These are phyloP conservation scores for Drosophila cardini DNA, from an alignment of 1,140 invertebrate species.

Conservation along the genomic window DNA sequence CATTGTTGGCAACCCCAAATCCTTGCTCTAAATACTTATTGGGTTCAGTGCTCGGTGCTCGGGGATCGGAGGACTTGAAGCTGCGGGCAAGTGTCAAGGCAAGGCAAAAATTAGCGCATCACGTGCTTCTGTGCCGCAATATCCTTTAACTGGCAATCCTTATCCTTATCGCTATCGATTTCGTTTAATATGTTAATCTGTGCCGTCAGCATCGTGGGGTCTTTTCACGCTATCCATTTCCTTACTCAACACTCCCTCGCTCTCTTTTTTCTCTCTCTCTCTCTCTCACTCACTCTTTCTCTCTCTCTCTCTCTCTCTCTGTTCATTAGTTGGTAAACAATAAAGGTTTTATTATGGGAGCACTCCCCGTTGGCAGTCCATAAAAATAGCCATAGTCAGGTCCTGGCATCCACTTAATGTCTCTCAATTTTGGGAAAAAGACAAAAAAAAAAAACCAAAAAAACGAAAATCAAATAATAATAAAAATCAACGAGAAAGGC, in stretches of 20 bases:
- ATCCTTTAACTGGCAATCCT: slow-evolving; percentile 65
- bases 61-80: slow-evolving; percentile 6
- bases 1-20: slow-evolving; percentile 22
- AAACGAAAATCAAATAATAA: slow-evolving; percentile 65
- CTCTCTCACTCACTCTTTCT: not conserved
- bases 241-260: not conserved
- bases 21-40: not conserved
- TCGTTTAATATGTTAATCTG: slow-evolving; percentile 83
- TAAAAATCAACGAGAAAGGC: slow-evolving; percentile 70
- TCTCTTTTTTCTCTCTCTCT: slow-evolving; percentile 1
- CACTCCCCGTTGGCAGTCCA: slow-evolving; percentile 43
- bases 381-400: slow-evolving; percentile 69
- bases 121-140: slow-evolving; percentile 74
- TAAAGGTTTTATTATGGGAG: slow-evolving; percentile 64
- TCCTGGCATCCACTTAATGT: slow-evolving; percentile 68
- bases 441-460: slow-evolving; percentile 14
- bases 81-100: slow-evolving; percentile 75
- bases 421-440: slow-evolving; percentile 46
- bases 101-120: slow-evolving; percentile 82
- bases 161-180: slow-evolving; percentile 70
- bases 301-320: slow-evolving; percentile 9
- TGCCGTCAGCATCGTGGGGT: slow-evolving; percentile 36
- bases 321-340: slow-evolving; percentile 69
- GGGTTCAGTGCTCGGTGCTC: not conserved
- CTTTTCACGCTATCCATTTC: not conserved